These are phyloP conservation scores for Harmothoe impar DNA, from an alignment of 2,888 invertebrate genomes.

Conservation along the genomic window DNA sequence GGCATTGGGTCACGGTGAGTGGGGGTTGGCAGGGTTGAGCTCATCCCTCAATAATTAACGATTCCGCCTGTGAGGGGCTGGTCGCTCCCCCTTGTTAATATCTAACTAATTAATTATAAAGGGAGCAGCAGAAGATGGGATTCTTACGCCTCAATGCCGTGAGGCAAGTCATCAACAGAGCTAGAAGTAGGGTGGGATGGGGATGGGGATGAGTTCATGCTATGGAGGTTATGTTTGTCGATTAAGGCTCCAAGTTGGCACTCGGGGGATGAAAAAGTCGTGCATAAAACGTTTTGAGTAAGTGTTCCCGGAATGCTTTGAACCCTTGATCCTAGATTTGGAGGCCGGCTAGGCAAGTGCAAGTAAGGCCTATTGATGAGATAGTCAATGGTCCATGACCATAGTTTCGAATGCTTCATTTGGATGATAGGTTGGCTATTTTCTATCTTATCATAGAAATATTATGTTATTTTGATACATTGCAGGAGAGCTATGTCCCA, in stretches of 20 bases:
- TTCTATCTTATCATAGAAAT: no score
- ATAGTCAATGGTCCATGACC: no score
- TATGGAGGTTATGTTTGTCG: background rate
- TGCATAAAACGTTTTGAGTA: no score
- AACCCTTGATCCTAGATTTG: background rate
- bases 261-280: no score
- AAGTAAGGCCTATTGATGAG: no score
- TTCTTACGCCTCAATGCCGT: background rate
- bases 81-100: background rate
- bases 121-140: background rate
- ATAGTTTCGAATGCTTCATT: no score
- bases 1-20: background rate
- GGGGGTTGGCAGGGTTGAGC: background rate
- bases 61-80: background rate
- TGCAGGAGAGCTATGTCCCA: no score
- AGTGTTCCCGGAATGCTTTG: background rate
- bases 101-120: slow-evolving; percentile 14
- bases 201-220: background rate
- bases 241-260: background rate
- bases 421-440: no score
- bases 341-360: no score
- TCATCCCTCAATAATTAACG: background rate
- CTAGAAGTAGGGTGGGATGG: background rate
- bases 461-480: no score
- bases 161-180: background rate